Percentiles rank a stretch among this genome's conserved stretches.
phyloP scores from a whole-genome alignment of 2,113 vertebrate genomes.

The Neopipo cinnamomea region DNA sequence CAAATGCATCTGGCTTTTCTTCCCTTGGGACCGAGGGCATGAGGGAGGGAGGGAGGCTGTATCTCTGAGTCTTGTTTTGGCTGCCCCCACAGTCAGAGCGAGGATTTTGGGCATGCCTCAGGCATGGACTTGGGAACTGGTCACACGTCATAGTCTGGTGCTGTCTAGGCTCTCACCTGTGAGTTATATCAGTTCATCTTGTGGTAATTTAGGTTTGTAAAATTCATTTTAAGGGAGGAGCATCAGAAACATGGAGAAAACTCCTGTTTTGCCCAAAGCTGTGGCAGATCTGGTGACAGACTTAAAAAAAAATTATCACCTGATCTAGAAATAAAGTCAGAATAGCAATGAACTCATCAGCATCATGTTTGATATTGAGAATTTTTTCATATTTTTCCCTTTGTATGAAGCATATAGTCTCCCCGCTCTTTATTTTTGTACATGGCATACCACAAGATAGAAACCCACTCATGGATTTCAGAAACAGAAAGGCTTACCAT shows the following conservation, averaged over 20 bases:
- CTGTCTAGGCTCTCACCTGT: neutral
- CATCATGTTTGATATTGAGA: neutral
- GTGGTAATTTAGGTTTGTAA: neutral
- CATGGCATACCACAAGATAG: neutral
- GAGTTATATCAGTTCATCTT: neutral
- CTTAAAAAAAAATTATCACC: neutral
- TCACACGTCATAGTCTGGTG: neutral
- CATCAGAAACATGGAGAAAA: neutral
- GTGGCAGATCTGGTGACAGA: neutral
- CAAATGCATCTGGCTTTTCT: neutral
- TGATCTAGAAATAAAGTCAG: neutral
- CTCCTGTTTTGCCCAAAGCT: neutral
- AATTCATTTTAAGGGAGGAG: neutral
- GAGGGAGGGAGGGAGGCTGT: neutral
- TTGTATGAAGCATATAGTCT: neutral
- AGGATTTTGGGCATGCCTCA: neutral
- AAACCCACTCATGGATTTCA: neutral
- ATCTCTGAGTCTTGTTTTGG: neutral
- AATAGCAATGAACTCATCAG: neutral
- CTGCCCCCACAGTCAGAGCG: neutral
- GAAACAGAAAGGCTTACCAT: neutral
- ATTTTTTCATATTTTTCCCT: neutral
- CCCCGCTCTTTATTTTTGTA: neutral
- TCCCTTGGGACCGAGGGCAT: rapidly evolving
- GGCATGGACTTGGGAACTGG: neutral